These are phyloP conservation scores for Pedetes capensis DNA, from an alignment of 2,113 vertebrate genomes.

Conservation along the genomic window DNA sequence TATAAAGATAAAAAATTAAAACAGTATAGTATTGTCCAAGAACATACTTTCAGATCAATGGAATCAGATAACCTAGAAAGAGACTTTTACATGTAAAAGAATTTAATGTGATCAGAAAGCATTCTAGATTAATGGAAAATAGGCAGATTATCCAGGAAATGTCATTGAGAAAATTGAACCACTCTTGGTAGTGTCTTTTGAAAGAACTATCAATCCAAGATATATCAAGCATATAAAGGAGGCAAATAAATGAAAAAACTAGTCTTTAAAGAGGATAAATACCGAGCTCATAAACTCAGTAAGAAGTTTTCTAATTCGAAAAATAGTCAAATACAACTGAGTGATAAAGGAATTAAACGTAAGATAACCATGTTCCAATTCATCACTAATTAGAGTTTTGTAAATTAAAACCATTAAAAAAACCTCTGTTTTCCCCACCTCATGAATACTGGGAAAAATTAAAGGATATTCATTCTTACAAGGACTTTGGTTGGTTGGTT, in stretches of 20 bases:
- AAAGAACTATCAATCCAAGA: conserved; percentile 32
- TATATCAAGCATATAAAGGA: neutral
- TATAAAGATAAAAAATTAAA: neutral
- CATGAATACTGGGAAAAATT: neutral
- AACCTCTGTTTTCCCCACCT: neutral
- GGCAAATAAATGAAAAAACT: conserved; percentile 23
- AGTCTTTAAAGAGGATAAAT: neutral
- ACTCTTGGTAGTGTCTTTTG: neutral
- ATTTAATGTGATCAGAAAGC: neutral
- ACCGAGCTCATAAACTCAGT: conserved; percentile 13
- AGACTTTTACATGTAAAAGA: neutral
- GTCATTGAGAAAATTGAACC: neutral
- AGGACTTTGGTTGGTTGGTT: neutral
- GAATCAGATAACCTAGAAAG: neutral
- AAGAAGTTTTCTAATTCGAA: neutral
- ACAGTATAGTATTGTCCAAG: neutral
- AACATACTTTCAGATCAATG: neutral
- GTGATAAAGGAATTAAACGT: neutral
- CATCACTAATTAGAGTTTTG: neutral
- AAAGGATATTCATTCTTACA: neutral
- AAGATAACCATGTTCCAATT: neutral
- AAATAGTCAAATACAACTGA: neutral
- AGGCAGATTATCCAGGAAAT: neutral
- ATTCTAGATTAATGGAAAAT: neutral
- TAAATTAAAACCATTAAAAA: conserved; percentile 41